Evolutionary conservation across 1,140 invertebrate genomes (phyloP), one percentile per base, ranked within the genome.

Genomic region (Caerostris darwini): DNA sequence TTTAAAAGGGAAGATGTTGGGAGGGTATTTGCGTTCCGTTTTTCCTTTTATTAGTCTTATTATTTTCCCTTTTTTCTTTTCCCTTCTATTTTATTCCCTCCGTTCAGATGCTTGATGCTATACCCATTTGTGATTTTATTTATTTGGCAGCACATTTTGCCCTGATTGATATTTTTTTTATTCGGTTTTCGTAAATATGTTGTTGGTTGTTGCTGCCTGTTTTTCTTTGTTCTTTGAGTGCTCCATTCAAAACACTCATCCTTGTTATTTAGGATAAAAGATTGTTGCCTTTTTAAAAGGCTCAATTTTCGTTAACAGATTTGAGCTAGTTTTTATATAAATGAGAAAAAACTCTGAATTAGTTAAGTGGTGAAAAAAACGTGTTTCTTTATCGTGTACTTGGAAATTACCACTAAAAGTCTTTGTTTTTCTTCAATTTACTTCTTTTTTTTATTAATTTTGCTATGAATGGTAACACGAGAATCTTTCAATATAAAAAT

Each of bases 121-220:
- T 50, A 58, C 59, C 59, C 85, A 87, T 64, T 87, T 59, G 58
- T 17, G 34, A 87, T 53, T 59, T 64, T 64, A 57, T 87, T 57
- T 87, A n/a, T 64, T 64, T 61, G 7, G 8, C 59, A 34, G 17
- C 57, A 17, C 53, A 83, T 83, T 77, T 53, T 83, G 56, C 82
- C 54, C 57, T 83, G 82, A 83, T 83, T 83, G 56, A 58, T n/a
- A n/a, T 17, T 57, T 83, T 83, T 83, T 58, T 87, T 87, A 61
- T 87, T 50, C 64, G 5, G 53, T 14, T 87, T 87, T 50, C 34
- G 19, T 64, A 87, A 53, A 53, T 58, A 64, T 61, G 85, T 53
- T 64, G 5, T 87, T 19, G 58, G 34, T 77, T 12, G 71, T 67
- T 67, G 61, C 19, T 77, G 71, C 50, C 50, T 34, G 19, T n/a